phyloP scores from a whole-genome alignment of 2,113 vertebrate species.

The Delphinus delphis region DNA sequence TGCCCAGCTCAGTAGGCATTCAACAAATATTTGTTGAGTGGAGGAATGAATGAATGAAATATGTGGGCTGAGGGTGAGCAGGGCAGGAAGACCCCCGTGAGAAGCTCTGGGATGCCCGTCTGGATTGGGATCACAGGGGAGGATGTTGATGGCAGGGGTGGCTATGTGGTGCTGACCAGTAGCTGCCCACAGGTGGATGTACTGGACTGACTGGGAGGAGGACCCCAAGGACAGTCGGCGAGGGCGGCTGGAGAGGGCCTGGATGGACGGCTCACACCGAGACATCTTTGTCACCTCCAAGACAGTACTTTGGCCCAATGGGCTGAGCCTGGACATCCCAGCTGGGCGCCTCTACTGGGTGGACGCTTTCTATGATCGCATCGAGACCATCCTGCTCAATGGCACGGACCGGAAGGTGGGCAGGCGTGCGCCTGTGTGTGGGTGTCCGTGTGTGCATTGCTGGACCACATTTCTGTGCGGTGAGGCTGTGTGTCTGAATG shows the following conservation, averaged over 20 bases:
- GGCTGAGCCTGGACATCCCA: constrained; percentile 95
- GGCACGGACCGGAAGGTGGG: constrained; percentile 92
- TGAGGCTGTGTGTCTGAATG: neutral
- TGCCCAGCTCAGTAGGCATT: neutral
- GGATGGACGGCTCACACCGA: constrained; percentile 97
- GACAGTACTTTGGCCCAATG: constrained; percentile 97
- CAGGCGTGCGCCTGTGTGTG: neutral
- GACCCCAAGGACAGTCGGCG: constrained; percentile 97
- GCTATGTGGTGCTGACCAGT: neutral
- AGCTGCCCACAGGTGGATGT: constrained; percentile 92
- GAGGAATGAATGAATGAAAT: neutral
- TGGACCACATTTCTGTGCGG: neutral
- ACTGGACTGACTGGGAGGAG: constrained; percentile 99
- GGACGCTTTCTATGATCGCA: constrained; percentile 98
- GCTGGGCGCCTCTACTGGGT: constrained; percentile 96
- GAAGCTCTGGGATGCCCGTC: neutral
- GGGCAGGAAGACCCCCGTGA: neutral
- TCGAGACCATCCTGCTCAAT: constrained; percentile 95
- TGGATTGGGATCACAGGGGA: neutral
- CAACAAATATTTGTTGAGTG: neutral
- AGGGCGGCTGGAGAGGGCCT: constrained; percentile 95
- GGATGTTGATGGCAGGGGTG: neutral
- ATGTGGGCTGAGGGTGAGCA: neutral
- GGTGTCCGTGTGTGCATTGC: neutral
- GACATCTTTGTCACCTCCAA: constrained; percentile 95